phyloP scores from a whole-genome alignment of 2,888 invertebrate species.

The Pristionchus entomophagus region DNA sequence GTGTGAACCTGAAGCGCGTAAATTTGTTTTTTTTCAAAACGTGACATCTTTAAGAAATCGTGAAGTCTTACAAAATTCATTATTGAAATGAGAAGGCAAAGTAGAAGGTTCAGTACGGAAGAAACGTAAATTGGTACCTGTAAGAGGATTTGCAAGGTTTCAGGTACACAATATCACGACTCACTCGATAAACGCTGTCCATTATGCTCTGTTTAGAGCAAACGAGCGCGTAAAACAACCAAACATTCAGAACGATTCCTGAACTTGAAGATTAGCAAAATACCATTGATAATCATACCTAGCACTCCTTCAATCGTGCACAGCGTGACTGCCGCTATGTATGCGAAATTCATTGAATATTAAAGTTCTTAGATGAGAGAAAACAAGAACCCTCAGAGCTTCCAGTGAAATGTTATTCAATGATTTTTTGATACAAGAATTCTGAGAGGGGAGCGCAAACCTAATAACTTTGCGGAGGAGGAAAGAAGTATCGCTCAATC shows the following conservation, averaged over 20 bases:
- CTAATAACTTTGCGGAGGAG: neutral
- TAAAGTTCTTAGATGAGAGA: no score
- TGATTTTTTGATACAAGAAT: neutral
- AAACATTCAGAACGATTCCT: neutral
- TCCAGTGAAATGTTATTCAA: neutral
- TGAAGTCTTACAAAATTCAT: slow-evolving; percentile 7
- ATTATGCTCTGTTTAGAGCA: neutral
- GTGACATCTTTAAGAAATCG: neutral
- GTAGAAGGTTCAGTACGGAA: neutral
- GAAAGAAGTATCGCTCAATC: neutral
- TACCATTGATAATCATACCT: neutral
- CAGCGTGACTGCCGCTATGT: neutral
- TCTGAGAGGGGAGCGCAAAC: neutral
- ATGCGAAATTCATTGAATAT: neutral
- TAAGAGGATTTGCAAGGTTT: neutral
- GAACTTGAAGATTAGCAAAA: neutral
- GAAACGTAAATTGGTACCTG: neutral
- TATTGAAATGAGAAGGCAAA: neutral
- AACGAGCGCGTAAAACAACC: neutral
- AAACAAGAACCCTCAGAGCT: no score
- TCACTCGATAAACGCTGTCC: neutral
- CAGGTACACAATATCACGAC: neutral
- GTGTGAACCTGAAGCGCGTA: neutral
- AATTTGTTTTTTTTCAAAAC: neutral
- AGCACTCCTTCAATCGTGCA: neutral